These are phyloP conservation scores for Saccopteryx bilineata DNA, from an alignment of 2,113 vertebrate genomes.

Conservation along the genomic window DNA sequence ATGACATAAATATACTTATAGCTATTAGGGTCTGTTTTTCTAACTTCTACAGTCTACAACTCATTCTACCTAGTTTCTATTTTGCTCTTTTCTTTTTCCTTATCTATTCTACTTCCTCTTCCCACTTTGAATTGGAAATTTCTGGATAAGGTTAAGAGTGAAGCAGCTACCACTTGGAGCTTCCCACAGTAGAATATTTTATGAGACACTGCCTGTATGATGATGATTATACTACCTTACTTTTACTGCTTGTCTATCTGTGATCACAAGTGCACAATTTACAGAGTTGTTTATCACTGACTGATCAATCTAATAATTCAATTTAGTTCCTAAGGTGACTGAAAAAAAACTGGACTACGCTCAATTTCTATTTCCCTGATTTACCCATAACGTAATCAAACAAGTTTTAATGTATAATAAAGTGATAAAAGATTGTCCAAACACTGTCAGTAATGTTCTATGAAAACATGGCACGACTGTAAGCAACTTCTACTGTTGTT, in stretches of 20 bases:
- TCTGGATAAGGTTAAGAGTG: neutral
- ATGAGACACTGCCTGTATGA: neutral
- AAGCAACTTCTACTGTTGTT: conserved; percentile 29
- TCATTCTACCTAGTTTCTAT: neutral
- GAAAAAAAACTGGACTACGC: neutral
- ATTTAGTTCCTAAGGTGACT: neutral
- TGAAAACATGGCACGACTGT: neutral
- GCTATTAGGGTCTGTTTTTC: neutral
- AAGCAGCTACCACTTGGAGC: neutral
- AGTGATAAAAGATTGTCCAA: conserved; percentile 1
- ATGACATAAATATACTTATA: neutral
- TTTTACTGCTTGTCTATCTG: neutral
- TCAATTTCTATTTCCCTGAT: conserved; percentile 19
- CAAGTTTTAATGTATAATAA: conserved; percentile 23
- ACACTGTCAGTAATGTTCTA: neutral
- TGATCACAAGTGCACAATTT: conserved; percentile 16
- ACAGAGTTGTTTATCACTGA: conserved; percentile 47
- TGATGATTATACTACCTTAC: neutral
- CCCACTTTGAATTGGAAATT: conserved; percentile 44
- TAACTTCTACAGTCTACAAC: neutral
- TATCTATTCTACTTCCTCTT: neutral
- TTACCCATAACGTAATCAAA: neutral
- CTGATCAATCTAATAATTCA: conserved; percentile 45
- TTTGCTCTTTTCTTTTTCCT: neutral
- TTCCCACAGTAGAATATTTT: neutral